A percentile compares a stretch with the other conserved stretches of the same genome.
Evolutionary conservation across 2,797 vertebrate genomes (phyloP).

Genomic region (Nyctibius grandis): DNA sequence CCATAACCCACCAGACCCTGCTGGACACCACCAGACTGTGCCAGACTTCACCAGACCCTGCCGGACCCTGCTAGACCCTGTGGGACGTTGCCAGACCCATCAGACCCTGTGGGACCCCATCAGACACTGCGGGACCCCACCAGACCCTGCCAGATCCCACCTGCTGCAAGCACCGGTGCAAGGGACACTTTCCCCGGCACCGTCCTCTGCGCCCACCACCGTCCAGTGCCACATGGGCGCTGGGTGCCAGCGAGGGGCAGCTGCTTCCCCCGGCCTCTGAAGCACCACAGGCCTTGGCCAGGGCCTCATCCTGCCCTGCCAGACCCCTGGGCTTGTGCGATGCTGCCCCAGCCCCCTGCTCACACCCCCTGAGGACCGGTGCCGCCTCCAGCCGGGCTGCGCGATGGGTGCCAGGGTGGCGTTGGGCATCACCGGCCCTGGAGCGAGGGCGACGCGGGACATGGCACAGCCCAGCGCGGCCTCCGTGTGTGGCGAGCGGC

Average conservation of each 20-base stretch:
- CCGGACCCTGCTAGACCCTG: no score
- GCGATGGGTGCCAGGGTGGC: not conserved
- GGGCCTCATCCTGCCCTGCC: not conserved
- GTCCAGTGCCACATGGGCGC: not conserved
- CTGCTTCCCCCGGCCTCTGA: not conserved
- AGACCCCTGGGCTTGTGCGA: accelerated
- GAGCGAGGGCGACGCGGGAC: not conserved
- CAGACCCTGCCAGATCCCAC: not conserved
- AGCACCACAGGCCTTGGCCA: not conserved
- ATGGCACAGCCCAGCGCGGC: not conserved
- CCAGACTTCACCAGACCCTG: not conserved
- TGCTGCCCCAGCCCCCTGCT: not conserved
- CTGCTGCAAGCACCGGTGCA: not conserved
- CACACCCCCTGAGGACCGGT: not conserved
- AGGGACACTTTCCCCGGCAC: not conserved
- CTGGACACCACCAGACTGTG: no score
- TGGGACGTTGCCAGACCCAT: no score
- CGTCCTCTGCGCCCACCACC: accelerated
- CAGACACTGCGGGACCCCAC: not conserved
- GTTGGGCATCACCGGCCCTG: accelerated
- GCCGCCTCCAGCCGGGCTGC: not conserved
- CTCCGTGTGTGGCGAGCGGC: not conserved
- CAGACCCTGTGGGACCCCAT: not conserved
- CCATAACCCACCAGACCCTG: no score
- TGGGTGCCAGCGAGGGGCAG: not conserved